Evolutionary conservation across 1,140 invertebrate genomes (phyloP), one percentile per base, ranked within the genome.

Genomic region (Spodoptera frugiperda): DNA sequence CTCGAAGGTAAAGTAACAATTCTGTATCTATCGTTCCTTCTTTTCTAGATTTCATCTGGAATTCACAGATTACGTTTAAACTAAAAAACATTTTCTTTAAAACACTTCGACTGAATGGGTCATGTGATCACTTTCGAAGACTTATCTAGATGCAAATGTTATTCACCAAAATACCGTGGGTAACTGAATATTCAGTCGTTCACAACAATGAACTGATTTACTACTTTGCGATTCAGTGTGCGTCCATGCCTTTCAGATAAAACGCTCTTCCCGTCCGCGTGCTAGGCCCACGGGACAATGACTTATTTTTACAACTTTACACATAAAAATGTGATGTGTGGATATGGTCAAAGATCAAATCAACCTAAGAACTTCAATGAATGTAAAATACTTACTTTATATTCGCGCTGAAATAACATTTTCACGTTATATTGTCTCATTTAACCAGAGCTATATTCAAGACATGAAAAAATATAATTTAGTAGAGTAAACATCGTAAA

Each of bases 201-300:
- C 79, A 82, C 84, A 82, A 84, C 81, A 86, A 87, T 84, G 85
- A 85, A 84, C 86, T 89, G 89, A 90, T 90, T 91, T 88, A 80
- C 85, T 85, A 84, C 82, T 89, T 90, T 87, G 84, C 78, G 83
- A 91, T 91, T 88, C 89, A 86, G 85, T 72, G 75, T 84, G 86
- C 87, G 87, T 91, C 82, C 84, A 81, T 80, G 80, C 81, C 75
- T 63, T 85, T 84, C 84, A 83, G 80, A 80, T 82, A 80, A 84
- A 74, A 81, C 84, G 71, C 82, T 82, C 79, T 80, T 85, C 78
- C 84, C 84, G 78, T 77, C 78, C 78, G 72, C 76, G 80, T 76
- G n/a, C 59, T 61, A 33, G 19, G 48, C 10, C 14, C 61, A 65
- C 17, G 25, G 19, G 21, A 57, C 11, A 12, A 30, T 5, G 17